A percentile compares a stretch with the other conserved stretches of the same genome.
phyloP scores from a whole-genome alignment of 1,140 invertebrate species.

The Armadillidium nasatum region DNA sequence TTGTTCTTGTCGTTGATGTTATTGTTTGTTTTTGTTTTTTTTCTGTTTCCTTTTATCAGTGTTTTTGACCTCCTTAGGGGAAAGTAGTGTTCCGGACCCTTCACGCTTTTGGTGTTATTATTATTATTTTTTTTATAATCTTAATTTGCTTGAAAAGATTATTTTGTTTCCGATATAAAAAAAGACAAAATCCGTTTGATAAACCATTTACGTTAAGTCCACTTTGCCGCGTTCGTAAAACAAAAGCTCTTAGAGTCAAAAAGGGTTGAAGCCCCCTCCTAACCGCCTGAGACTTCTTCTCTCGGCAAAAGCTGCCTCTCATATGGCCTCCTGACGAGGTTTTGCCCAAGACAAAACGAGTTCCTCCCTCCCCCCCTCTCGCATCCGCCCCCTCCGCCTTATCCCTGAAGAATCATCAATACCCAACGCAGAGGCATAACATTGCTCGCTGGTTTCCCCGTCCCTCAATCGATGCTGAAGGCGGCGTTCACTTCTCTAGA shows the following conservation, averaged over 20 bases:
- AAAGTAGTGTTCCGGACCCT: neutral
- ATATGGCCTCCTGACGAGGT: neutral
- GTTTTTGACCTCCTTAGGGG: neutral
- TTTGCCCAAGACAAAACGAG: conserved; percentile 5
- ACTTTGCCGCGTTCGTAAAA: neutral
- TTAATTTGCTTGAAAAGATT: neutral
- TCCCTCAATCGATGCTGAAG: neutral
- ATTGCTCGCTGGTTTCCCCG: neutral
- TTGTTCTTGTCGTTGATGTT: neutral
- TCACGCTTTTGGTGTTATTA: neutral
- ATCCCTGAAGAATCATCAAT: conserved; percentile 4
- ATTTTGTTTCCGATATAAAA: neutral
- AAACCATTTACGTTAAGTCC: neutral
- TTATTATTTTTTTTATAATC: neutral
- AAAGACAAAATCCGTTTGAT: neutral
- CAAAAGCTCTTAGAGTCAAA: conserved; percentile 2
- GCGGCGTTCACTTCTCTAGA: neutral
- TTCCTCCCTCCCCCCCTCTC: neutral
- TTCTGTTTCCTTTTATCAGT: neutral
- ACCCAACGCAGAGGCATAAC: neutral
- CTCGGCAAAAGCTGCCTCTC: neutral
- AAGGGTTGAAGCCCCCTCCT: neutral
- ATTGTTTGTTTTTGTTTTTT: neutral
- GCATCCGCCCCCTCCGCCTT: neutral
- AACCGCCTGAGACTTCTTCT: neutral